These are phyloP conservation scores for Drosophila novamexicana DNA, from an alignment of 1,140 invertebrate species.

Conservation along the genomic window DNA sequence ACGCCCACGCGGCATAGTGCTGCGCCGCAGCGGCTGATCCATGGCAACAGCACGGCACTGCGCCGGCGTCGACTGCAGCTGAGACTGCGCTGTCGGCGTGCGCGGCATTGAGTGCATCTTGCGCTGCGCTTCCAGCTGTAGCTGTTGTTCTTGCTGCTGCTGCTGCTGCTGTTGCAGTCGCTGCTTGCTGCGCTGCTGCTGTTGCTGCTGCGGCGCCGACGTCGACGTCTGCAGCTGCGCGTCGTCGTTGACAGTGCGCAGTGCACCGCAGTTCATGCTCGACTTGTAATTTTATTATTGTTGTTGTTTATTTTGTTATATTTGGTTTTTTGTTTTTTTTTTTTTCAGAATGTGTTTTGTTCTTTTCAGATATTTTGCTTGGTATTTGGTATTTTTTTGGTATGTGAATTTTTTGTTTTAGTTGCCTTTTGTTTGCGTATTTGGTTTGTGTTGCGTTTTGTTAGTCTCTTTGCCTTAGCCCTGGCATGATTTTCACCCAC, in stretches of 20 bases:
- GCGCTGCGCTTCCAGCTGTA: constrained; percentile 19
- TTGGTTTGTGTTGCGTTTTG: constrained; percentile 41
- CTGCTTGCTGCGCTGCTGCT: constrained; percentile 49
- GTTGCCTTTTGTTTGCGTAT: constrained; percentile 23
- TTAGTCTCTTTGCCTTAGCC: constrained; percentile 28
- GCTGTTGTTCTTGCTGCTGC: constrained; percentile 27
- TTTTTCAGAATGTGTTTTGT: not conserved
- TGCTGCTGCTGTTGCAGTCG: constrained; percentile 44
- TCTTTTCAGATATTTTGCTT: constrained; percentile 21
- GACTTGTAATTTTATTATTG: constrained; percentile 18
- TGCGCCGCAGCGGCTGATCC: constrained; percentile 60
- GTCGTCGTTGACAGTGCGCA: constrained; percentile 73
- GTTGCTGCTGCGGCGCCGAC: constrained; percentile 31
- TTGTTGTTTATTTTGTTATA: constrained; percentile 26
- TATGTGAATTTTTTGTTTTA: constrained; percentile 40
- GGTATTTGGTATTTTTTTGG: constrained; percentile 57
- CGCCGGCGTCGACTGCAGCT: constrained; percentile 9
- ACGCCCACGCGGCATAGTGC: constrained; percentile 77
- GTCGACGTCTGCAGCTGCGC: constrained; percentile 61
- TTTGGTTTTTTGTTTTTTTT: constrained; percentile 15
- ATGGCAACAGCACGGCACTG: constrained; percentile 34
- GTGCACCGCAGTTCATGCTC: constrained; percentile 81
- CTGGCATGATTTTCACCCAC: constrained; percentile 57
- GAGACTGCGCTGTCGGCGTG: constrained; percentile 27
- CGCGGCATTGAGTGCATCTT: constrained; percentile 76